A percentile compares a stretch with the other conserved stretches of the same genome.
Conservation (phyloP, 2,888 invertebrate genomes). For the Galerucella nymphaeae region DNA sequence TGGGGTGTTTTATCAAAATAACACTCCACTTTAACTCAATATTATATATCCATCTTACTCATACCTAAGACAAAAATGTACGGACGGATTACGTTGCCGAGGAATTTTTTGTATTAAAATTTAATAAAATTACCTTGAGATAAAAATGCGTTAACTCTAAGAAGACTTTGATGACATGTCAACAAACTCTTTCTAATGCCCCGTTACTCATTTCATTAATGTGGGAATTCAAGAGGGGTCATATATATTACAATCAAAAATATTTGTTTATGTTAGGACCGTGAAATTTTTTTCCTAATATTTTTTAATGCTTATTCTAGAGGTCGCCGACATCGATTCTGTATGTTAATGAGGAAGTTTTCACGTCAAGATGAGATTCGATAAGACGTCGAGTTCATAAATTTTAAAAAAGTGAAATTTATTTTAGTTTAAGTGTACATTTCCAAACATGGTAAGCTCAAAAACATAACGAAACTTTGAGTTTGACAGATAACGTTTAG, state of each 20-base stretch:
- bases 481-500: too few relatives aligned
- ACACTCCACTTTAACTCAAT: neutral
- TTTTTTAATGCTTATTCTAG: neutral
- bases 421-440: too few relatives aligned
- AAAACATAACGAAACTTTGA: too few relatives aligned
- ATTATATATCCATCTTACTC: too few relatives aligned
- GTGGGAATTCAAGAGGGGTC: neutral
- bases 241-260: slow-evolving; percentile 4
- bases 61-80: neutral
- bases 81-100: neutral
- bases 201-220: slow-evolving; percentile 9
- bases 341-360: neutral
- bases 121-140: neutral
- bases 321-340: slow-evolving; percentile 7
- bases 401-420: neutral
- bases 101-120: neutral
- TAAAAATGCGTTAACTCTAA: neutral
- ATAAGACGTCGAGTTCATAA: neutral
- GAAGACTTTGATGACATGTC: neutral
- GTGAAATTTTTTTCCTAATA: neutral
- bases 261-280: neutral
- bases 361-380: neutral
- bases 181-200: slow-evolving; percentile 9
- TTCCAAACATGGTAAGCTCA: too few relatives aligned
- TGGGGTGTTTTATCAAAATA: neutral